These are phyloP conservation scores for Ecliptopera silaceata DNA, from an alignment of 2,888 invertebrate species.

Conservation along the genomic window DNA sequence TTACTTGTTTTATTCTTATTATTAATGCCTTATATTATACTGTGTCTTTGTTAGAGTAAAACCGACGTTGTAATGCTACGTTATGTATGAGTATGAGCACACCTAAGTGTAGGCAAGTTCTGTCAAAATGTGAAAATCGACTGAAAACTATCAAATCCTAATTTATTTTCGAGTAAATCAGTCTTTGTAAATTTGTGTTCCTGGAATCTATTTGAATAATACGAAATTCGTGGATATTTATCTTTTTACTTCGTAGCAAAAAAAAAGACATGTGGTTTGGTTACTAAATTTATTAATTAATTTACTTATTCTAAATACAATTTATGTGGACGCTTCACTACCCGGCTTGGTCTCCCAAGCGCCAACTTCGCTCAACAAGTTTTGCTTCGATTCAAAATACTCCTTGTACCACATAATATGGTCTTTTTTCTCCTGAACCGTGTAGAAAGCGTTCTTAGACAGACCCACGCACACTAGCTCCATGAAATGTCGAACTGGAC, in stretches of 20 bases:
- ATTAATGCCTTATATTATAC: too few species aligned
- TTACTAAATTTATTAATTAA: constrained; percentile 32
- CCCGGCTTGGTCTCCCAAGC: constrained; percentile 70
- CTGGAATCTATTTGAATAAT: too few species aligned
- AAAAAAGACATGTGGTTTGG: constrained; percentile 34
- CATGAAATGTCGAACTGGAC: constrained; percentile 98
- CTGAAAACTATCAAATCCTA: too few species aligned
- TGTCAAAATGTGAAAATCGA: too few species aligned
- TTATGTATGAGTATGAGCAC: too few species aligned
- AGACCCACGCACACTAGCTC: constrained; percentile 96
- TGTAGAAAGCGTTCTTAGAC: constrained; percentile 96
- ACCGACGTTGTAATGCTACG: too few species aligned
- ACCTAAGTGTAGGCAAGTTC: too few species aligned
- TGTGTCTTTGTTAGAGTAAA: too few species aligned
- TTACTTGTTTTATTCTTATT: constrained; percentile 42
- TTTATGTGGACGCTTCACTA: constrained; percentile 44
- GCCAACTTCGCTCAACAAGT: constrained; percentile 86
- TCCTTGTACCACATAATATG: constrained; percentile 96
- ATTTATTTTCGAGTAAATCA: too few species aligned
- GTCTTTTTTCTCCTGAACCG: constrained; percentile 92
- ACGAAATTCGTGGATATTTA: too few species aligned
- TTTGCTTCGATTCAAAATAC: constrained; percentile 92
- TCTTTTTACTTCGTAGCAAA: constrained; percentile 11
- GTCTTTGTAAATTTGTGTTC: too few species aligned
- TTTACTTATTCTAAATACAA: constrained; percentile 15